Evolutionary conservation across 1,140 invertebrate species (phyloP), one percentile per base, ranked within the genome.

Genomic region (Lucilia cuprina): DNA sequence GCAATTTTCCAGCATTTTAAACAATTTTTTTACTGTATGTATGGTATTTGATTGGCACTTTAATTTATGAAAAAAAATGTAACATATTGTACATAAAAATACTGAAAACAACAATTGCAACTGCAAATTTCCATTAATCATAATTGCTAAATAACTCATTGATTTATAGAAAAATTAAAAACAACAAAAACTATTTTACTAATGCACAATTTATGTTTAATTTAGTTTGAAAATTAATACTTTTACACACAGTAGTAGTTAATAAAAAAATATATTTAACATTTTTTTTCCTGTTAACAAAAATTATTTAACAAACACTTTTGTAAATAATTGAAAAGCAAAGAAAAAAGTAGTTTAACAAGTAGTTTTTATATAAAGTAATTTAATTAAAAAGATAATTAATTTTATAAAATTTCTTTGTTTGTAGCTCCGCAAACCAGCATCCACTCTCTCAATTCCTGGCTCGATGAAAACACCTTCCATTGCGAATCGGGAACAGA

Each of bases 391-490:
- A 41, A 41, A 8, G 2, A 10, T 41, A 2, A 30, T 41, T 17
- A 74, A 47, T 83, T 10, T 21, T 83, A 84, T 87, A 41, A 41
- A 41, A 41, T 41, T 41, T 41, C 41, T 85, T 85, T 85, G 92
- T 86, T 95, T 95, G 83, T 94, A 98, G 96, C 94, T 99, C 92
- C 96, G 98, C 93, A 98, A 98, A 94, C 97, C 97, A 92, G 95
- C 96, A 91, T 98, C 98, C 92, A 98, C 97, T 91, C 95, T 98
- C 89, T 98, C 97, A 93, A 97, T 97, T 92, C 96, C 97, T 89
- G 96, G 96, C 91, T 96, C 96, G 91, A 96, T 97, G 95, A 96
- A 96, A 93, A 96, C 94, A 93, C 94, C 94, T 91, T 94, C 94
- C 88, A 93, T 94, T 88, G 94, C 94, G 91, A 93, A 93, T 89